Evolutionary conservation across 2,888 invertebrate species (phyloP).

Genomic region (Drepanosiphum platanoidis): DNA sequence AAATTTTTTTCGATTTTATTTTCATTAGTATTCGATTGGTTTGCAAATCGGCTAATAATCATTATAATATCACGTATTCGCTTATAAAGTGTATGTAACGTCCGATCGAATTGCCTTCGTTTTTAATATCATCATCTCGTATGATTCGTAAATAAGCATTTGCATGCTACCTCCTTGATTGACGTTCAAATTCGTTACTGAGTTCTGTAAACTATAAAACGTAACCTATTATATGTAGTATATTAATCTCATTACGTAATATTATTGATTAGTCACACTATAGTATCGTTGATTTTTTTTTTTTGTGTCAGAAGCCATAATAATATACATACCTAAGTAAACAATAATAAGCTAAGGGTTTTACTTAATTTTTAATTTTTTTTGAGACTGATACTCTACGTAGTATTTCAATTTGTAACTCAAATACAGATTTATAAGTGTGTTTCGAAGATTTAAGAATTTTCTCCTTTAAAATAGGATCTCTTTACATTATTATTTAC

Average conservation of each 20-base stretch:
- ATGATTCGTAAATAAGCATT: too few species aligned
- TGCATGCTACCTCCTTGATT: background rate
- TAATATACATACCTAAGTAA: background rate
- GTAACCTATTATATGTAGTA: background rate
- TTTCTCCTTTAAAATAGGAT: too few species aligned
- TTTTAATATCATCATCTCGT: too few species aligned
- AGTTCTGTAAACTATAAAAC: background rate
- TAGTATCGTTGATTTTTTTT: too few species aligned
- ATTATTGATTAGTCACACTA: conserved; percentile 14
- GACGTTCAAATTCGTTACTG: background rate
- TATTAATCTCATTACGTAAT: background rate
- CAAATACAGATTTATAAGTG: background rate
- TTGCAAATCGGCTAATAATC: too few species aligned
- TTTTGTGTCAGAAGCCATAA: background rate
- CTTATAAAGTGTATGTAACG: too few species aligned
- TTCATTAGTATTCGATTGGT: too few species aligned
- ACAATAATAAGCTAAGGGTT: too few species aligned
- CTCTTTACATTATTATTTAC: too few species aligned
- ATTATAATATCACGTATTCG: too few species aligned
- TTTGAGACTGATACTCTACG: background rate
- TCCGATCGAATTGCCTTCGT: too few species aligned
- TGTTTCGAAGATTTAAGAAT: background rate
- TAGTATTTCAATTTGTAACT: background rate
- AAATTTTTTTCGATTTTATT: too few species aligned
- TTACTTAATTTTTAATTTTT: background rate